A percentile compares a stretch with the other conserved stretches of the same genome.
phyloP scores from a whole-genome alignment of 2,888 invertebrate species.

The Scotopteryx bipunctaria region DNA sequence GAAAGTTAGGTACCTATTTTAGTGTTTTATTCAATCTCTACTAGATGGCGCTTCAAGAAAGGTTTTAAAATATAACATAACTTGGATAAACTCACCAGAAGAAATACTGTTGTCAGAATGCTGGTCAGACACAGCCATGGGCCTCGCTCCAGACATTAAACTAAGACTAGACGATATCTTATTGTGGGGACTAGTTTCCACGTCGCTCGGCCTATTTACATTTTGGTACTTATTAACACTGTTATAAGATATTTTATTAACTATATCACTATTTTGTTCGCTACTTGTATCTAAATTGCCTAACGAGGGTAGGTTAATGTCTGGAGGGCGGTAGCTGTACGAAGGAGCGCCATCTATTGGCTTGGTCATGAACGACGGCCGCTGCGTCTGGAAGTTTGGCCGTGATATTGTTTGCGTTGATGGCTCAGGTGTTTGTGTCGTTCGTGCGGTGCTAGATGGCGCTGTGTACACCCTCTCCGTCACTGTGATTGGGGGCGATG shows the following conservation, averaged over 20 bases:
- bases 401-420: constrained; percentile 63
- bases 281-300: constrained; percentile 76
- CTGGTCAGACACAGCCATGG: constrained; percentile 77
- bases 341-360: constrained; percentile 80
- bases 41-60: constrained; percentile 12
- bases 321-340: constrained; percentile 75
- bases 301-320: constrained; percentile 74
- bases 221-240: constrained; percentile 83
- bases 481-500: constrained; percentile 57
- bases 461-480: constrained; percentile 66
- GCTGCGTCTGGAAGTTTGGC: constrained; percentile 69
- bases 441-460: constrained; percentile 65
- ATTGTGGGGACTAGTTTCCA: constrained; percentile 82
- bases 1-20: too few relatives aligned
- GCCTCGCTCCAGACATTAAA: constrained; percentile 75
- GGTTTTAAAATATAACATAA: too few relatives aligned
- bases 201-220: constrained; percentile 79
- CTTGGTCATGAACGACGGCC: constrained; percentile 80
- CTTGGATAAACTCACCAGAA: constrained; percentile 70
- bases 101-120: constrained; percentile 76
- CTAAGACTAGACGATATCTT: constrained; percentile 84
- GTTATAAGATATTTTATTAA: constrained; percentile 81
- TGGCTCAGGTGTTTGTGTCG: constrained; percentile 53
- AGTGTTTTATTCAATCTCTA: neutral
- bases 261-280: constrained; percentile 83